phyloP scores from a whole-genome alignment of 23 tunicate species.

The Styela clava region DNA sequence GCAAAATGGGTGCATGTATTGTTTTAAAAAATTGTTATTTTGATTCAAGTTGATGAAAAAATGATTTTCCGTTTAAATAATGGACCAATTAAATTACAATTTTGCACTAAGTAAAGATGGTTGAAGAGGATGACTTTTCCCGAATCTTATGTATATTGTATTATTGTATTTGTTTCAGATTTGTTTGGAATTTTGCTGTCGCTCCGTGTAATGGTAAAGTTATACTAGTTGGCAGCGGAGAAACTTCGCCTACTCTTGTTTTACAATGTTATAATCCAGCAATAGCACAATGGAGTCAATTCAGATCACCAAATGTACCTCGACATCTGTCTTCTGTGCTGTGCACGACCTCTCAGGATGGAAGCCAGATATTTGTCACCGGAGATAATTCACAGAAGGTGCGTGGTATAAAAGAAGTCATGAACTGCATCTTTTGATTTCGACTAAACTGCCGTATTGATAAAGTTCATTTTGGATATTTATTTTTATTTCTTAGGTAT shows the following conservation, averaged over 20 bases:
- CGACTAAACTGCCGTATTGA: not conserved
- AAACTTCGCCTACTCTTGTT: conserved; percentile 30
- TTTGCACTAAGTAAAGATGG: no score
- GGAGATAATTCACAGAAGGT: conserved; percentile 91
- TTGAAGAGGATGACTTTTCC: no score
- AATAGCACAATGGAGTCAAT: conserved; percentile 55
- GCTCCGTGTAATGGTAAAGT: conserved; percentile 63
- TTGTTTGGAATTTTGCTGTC: conserved; percentile 23
- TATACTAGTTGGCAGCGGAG: conserved; percentile 60
- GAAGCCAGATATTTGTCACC: conserved; percentile 31
- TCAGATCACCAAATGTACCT: conserved; percentile 82
- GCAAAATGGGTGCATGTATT: no score
- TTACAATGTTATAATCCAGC: conserved; percentile 81
- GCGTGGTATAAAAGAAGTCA: not conserved
- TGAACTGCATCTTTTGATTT: not conserved
- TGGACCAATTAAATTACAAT: no score
- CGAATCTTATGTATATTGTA: no score
- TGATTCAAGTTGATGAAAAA: no score
- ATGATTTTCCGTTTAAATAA: no score
- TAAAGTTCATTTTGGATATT: not conserved
- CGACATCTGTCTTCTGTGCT: conserved; percentile 76
- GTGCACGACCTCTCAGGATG: conserved; percentile 56
- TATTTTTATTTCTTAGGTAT: conserved; percentile 29
- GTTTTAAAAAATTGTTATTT: no score
- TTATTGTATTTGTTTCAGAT: no score